Evolutionary conservation across 2,888 invertebrate species (phyloP), one percentile per base, ranked within the genome.

Genomic region (Drosophila lacicola): DNA sequence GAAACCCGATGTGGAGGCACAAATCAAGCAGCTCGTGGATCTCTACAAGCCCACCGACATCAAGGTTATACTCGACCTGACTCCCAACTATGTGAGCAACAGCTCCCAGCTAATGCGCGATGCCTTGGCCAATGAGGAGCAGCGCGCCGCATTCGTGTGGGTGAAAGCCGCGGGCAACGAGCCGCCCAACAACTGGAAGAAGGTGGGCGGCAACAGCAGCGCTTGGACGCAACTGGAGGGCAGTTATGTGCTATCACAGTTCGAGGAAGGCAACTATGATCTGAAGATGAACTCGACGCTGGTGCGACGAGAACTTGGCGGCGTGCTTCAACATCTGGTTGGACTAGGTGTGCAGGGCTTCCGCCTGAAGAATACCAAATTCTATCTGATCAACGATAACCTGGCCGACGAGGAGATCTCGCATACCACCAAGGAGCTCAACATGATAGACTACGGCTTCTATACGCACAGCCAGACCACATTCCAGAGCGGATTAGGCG

Each of bases 131-230:
- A 93, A 94, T 17, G 93, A 93, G 3, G 93, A 93, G 0, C 97
- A 95, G 89, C 94, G 93, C 0, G 94, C 96, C 80, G 98, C 96
- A 90, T 98, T 97, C 91, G 93, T 97, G 19, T 98, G 98, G 98
- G 92, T 92, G 19, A 92, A 91, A n/a, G 90, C 90, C 14, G 29
- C 29, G 8, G 90, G 90, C 9, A 93, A 93, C 9, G 72, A 78
- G 10, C 74, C 67, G 17, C 96, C 96, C 8, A 96, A 95, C 83
- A 95, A 96, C 89, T 97, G 97, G 97, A 95, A 96, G 86, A 91
- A 91, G 44, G 84, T 89, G 25, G 81, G 86, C 11, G 82, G 89
- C 11, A 90, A 89, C 57, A 81, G 82, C 2, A 82, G 82, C 1
- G 92, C 92, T 29, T 92, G 92, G 92, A 66, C 79, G 25, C 78